Conservation (phyloP, 35 echinoderm and acorn worm species). For the Amphiura filiformis region DNA sequence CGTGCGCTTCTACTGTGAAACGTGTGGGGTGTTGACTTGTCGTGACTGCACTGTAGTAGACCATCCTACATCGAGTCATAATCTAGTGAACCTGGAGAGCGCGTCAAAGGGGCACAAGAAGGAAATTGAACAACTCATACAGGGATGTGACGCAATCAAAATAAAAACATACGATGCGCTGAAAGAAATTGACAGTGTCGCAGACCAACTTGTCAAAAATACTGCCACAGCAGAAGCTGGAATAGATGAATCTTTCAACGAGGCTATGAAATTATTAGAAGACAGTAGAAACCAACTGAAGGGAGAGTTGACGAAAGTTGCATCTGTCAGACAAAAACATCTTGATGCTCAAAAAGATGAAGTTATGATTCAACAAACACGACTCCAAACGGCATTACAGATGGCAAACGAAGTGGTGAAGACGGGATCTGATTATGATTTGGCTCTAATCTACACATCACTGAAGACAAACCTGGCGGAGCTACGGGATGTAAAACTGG, state of each 20-base stretch:
- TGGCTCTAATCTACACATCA: neutral
- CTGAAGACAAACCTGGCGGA: neutral
- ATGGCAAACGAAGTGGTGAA: neutral
- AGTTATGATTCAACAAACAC: neutral
- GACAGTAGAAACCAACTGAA: neutral
- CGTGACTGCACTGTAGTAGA: neutral
- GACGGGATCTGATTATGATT: neutral
- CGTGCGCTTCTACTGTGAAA: neutral
- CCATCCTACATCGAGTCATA: neutral
- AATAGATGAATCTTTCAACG: neutral
- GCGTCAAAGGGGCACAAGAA: neutral
- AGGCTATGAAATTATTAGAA: neutral
- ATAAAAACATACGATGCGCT: neutral
- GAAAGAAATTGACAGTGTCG: neutral
- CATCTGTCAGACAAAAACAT: neutral
- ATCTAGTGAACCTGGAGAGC: neutral
- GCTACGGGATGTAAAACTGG: neutral
- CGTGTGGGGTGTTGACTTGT: neutral
- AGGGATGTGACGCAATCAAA: neutral
- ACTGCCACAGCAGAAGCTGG: neutral
- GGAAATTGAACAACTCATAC: neutral
- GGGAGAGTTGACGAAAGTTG: neutral
- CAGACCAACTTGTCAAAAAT: neutral
- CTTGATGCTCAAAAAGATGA: neutral
- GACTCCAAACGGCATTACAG: neutral